Conservation (phyloP, 2,797 vertebrate species). For the Clarias pachynema region DNA sequence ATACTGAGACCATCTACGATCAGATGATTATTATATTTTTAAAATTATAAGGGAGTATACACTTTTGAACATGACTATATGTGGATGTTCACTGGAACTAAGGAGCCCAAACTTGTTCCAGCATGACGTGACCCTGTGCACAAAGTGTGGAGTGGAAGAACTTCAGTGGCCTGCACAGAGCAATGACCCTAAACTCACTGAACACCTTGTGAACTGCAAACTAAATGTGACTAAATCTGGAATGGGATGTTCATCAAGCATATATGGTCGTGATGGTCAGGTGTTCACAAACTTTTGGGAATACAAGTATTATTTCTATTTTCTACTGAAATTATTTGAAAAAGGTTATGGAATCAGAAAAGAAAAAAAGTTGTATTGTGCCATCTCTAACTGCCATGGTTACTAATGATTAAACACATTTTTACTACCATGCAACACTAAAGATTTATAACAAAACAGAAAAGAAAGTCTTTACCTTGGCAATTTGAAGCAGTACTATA, state of each 20-base stretch:
- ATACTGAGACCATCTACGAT: no score
- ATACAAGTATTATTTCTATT: background rate
- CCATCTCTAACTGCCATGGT: background rate
- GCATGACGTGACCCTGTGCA: background rate
- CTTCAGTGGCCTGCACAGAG: background rate
- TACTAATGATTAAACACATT: slow-evolving; percentile 38
- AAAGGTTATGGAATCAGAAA: background rate
- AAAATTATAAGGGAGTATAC: no score
- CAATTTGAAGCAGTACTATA: slow-evolving; percentile 99
- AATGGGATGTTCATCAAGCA: background rate
- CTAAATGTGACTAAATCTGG: background rate
- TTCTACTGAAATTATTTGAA: background rate
- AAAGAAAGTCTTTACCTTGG: slow-evolving; percentile 87
- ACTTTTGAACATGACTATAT: no score
- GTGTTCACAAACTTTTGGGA: background rate
- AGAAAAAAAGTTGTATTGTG: background rate
- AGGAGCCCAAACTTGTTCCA: background rate
- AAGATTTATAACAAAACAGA: slow-evolving; percentile 23
- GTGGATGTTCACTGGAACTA: background rate
- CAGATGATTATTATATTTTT: no score
- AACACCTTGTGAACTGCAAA: background rate
- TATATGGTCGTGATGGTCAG: background rate
- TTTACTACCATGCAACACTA: slow-evolving; percentile 43
- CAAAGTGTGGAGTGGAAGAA: background rate
- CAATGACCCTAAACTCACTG: background rate